A percentile compares a stretch with the other conserved stretches of the same genome.
phyloP scores from a whole-genome alignment of 2,113 vertebrate genomes.

The Daboia siamensis region DNA sequence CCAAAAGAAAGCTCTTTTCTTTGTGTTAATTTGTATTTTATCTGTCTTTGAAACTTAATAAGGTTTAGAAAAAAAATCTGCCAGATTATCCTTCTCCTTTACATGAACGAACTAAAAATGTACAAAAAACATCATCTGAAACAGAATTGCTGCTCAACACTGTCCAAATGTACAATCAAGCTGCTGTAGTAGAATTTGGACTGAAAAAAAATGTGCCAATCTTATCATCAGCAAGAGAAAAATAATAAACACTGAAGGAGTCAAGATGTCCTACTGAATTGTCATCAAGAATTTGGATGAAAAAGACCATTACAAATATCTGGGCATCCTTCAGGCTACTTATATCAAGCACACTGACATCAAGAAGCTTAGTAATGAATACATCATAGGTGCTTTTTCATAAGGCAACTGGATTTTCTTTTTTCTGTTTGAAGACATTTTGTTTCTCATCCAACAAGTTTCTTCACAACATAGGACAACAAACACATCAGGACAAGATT shows the following conservation, averaged over 20 bases:
- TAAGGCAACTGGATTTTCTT: no score
- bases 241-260: not conserved
- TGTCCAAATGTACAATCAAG: not conserved
- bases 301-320: not conserved
- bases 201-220: not conserved
- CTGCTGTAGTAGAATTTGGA: not conserved
- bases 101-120: not conserved
- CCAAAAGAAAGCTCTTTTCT: not conserved
- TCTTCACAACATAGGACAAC: no score
- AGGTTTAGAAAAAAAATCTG: not conserved
- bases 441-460: no score
- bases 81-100: not conserved
- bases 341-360: not conserved
- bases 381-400: no score
- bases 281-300: not conserved
- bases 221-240: not conserved
- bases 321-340: not conserved
- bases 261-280: not conserved
- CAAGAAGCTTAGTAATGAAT: not conserved
- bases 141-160: not conserved
- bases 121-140: not conserved
- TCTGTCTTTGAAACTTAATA: not conserved
- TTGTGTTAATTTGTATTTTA: not conserved
- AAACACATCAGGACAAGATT: no score
- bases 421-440: no score